Conservation (phyloP, 2,113 vertebrate species). For the Corythornis madagascariensis region DNA sequence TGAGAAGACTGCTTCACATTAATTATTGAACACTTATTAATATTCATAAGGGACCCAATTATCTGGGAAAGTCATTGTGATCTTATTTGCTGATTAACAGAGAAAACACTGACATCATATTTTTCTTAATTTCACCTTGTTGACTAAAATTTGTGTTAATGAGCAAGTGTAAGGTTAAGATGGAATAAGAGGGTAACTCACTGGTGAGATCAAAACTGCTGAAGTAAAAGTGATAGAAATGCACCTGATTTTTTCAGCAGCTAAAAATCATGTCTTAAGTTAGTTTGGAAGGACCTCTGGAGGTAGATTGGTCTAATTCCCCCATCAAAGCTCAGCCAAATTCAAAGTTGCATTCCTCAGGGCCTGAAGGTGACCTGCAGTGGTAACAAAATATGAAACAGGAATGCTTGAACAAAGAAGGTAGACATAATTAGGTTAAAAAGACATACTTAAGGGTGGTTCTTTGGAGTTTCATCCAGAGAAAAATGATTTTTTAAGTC, state of each 20-base stretch:
- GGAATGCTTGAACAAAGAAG: not conserved
- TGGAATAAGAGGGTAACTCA: slow-evolving; percentile 7
- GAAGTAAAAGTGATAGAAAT: not conserved
- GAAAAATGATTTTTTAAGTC: not conserved
- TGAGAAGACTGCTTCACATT: slow-evolving; percentile 22
- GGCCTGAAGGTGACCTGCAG: not conserved
- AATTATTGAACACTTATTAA: slow-evolving; percentile 50
- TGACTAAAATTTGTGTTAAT: slow-evolving; percentile 41
- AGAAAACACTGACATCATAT: slow-evolving; percentile 39
- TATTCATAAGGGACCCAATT: slow-evolving; percentile 58
- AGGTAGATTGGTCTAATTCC: not conserved
- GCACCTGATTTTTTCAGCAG: not conserved
- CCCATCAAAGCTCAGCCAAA: not conserved
- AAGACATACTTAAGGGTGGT: not conserved
- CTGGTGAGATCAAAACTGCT: not conserved
- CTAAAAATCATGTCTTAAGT: not conserved
- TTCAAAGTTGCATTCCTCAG: not conserved
- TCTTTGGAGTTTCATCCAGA: not conserved
- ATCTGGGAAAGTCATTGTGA: slow-evolving; percentile 33
- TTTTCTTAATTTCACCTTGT: slow-evolving; percentile 57
- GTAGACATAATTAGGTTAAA: not conserved
- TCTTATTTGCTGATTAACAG: slow-evolving; percentile 59
- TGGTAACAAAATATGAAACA: not conserved
- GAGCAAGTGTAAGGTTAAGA: slow-evolving; percentile 54
- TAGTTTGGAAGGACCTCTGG: slow-evolving; percentile 46